Evolutionary conservation across 2,113 vertebrate genomes (phyloP), one percentile per base, ranked within the genome.

Genomic region (Apodemus sylvaticus): DNA sequence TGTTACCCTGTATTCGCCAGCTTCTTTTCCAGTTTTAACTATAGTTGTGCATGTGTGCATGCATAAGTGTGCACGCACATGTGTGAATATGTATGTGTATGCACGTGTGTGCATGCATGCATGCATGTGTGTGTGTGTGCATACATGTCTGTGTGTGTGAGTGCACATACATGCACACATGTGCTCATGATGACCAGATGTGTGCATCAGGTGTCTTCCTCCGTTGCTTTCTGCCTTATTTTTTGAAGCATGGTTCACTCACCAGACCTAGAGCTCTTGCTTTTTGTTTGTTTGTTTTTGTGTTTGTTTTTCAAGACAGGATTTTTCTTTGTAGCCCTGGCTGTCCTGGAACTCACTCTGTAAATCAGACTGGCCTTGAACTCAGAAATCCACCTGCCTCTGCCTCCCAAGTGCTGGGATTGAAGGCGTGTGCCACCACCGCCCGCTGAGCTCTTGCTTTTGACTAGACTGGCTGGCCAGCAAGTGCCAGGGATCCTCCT

Each of bases 71-170:
- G 78, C 4, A 48, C 17, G 26, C 14, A 14, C 7, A 0, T 34
- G 14, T 53, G 31, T 53, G 19, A 0, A 13, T 48, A 11, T 26
- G 24, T 24, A 2, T 24, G 7, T 62, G 20, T 9, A 7, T 62
- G 5, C 2, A 2, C 2, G 7, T n/a, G 34, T 7, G 19, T 24
- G 34, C 12, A 8, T 36, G 1, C 1, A 20, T 73, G n/a, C 48
- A 9, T 55, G 42, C 3, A 1, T 10, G 29, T 2, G 13, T 8
- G 22, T 8, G 2, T 34, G 29, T 17, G 7, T 53, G 7, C 12
- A 26, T 26, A 8, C 8, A 22, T 24, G 7, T 62, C 22, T 62
- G 60, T 24, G 22, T 26, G 5, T 34, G 45, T 1, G 14, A 9
- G 22, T 3, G 5, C 16, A 3, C 31, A 42, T 5, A 73, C 24